These are phyloP conservation scores for Eriosoma lanigerum DNA, from an alignment of 1,140 invertebrate species.

Conservation along the genomic window DNA sequence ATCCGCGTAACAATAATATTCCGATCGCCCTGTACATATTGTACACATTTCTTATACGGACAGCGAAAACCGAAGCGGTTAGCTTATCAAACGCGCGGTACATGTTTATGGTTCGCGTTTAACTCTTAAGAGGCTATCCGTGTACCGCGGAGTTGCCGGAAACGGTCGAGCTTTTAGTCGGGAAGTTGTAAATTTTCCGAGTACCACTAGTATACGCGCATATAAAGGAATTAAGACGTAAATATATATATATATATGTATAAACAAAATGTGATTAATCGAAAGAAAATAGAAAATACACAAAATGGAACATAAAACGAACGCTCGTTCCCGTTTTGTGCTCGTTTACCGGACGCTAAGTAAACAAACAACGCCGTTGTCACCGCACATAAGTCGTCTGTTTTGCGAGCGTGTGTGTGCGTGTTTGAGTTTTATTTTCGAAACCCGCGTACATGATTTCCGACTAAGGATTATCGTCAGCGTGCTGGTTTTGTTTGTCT, in stretches of 20 bases:
- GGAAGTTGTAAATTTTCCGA: conserved; percentile 20
- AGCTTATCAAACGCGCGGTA: conserved; percentile 11
- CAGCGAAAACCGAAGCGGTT: background rate
- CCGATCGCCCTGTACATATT: background rate
- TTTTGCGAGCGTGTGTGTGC: background rate
- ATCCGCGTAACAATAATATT: too few species aligned
- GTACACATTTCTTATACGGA: background rate
- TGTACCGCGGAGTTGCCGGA: conserved; percentile 22
- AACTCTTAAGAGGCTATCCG: conserved; percentile 48
- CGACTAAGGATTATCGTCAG: background rate
- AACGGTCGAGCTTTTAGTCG: conserved; percentile 29
- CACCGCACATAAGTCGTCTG: background rate
- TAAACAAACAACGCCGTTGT: conserved; percentile 26
- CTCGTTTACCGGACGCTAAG: conserved; percentile 29
- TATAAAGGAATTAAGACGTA: background rate
- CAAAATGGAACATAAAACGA: background rate
- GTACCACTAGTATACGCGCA: background rate
- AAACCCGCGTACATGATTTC: background rate
- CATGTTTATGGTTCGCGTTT: background rate
- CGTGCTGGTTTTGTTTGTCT: background rate
- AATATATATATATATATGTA: too few species aligned
- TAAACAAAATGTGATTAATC: too few species aligned
- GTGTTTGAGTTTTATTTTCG: conserved; percentile 14
- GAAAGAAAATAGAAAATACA: too few species aligned
- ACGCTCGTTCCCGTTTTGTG: background rate